Percentiles rank a stretch among this genome's conserved stretches.
These are phyloP conservation scores for Arvicola amphibius DNA, from an alignment of 2,797 vertebrate species.

Conservation along the genomic window DNA sequence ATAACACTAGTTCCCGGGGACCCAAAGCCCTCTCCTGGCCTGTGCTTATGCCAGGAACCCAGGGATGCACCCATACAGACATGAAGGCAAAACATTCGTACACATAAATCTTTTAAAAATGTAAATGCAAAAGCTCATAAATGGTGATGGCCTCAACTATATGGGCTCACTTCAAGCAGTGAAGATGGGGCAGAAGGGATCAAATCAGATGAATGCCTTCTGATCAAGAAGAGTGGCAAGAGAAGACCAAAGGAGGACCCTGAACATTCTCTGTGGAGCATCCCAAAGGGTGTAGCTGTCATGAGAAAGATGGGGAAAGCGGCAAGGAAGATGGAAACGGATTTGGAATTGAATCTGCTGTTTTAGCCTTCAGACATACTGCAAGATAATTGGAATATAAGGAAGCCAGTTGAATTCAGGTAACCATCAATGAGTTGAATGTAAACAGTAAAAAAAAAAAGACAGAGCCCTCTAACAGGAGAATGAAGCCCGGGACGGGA, in stretches of 20 bases:
- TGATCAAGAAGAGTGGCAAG: rapidly evolving
- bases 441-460: background rate
- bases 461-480: background rate
- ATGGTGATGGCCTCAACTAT: background rate
- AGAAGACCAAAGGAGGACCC: background rate
- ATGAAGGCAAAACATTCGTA: background rate
- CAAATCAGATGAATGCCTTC: too few relatives aligned
- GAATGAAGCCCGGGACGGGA: background rate
- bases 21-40: background rate
- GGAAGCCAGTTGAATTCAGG: background rate
- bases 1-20: background rate
- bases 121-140: too few relatives aligned
- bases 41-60: background rate
- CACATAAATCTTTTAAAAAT: background rate
- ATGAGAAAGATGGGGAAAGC: background rate
- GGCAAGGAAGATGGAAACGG: background rate
- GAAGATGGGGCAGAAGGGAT: background rate
- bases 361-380: background rate
- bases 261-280: background rate
- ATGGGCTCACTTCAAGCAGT: background rate
- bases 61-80: background rate
- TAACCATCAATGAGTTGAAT: background rate
- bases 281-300: rapidly evolving
- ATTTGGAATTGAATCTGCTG: background rate
- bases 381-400: background rate